Evolutionary conservation across 2,113 vertebrate genomes (phyloP), one percentile per base, ranked within the genome.

Genomic region (Herpetotheres cachinnans): DNA sequence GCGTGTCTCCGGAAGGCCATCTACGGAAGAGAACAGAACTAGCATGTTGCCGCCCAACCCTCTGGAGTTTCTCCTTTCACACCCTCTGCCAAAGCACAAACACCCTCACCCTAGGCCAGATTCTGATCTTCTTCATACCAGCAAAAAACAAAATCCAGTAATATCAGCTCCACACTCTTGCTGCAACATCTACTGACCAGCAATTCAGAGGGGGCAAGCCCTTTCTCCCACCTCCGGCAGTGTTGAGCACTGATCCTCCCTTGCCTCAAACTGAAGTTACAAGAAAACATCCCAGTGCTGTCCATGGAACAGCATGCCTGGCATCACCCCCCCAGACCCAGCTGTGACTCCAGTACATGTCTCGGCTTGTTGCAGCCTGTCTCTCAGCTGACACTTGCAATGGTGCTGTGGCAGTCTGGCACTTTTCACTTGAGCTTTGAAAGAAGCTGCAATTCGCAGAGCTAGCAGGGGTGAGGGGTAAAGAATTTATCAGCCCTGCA

Each of bases 1-100:
- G 94, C 26, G 24, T 95, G 96, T 95, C 96, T 97, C 95, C 91
- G 70, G 94, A 96, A 97, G 95, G 91, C 96, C 95, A 96, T 97
- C 97, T 97, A 97, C 47, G 80, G 95, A 97, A 97, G 95, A 96
- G 77, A 95, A 96, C 93, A 96, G 85, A 94, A 42, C 88, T 62
- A 71, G 94, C 67, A 6, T 93, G 96, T 91, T 97, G 93, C 93
- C 42, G 66, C 94, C 96, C 97, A 94, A 46, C 85, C 93, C 94
- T 93, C 95, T 87, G 87, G 92, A 97, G 90, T 89, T 95, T 95
- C 95, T 96, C 86, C 91, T 96, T 94, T 96, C 94, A 93, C 63
- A 80, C 71, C 65, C 92, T 82, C 78, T 93, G 96, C 96, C 95
- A 96, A 92, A 96, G 92, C 92, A 95, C 86, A 97, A 93, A 96